phyloP scores from a whole-genome alignment of 2,113 vertebrate genomes.

The Camelus bactrianus region DNA sequence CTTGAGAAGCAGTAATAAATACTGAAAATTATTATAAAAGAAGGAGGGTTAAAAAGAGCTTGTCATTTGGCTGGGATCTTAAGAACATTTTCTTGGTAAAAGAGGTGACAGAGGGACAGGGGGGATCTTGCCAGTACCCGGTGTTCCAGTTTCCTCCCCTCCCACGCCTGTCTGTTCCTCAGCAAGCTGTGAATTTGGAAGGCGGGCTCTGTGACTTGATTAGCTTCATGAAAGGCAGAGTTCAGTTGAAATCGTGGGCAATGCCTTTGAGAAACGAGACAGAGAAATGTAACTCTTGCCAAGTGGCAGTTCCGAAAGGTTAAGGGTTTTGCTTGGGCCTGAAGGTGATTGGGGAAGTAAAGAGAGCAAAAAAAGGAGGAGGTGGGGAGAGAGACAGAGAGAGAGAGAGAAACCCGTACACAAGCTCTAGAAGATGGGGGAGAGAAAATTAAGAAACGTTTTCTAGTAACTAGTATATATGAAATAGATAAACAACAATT shows the following conservation, averaged over 20 bases:
- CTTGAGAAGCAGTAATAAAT: not conserved
- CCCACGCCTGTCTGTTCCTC: conserved; percentile 5
- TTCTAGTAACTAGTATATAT: too few relatives aligned
- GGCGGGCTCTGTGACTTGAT: conserved; percentile 41
- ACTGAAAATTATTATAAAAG: not conserved
- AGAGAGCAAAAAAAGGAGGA: not conserved
- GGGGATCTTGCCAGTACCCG: conserved; percentile 6
- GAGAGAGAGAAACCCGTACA: not conserved
- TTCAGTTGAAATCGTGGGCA: conserved; percentile 53
- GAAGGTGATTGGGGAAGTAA: not conserved
- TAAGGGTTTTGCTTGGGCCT: not conserved
- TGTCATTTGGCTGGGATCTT: conserved; percentile 37
- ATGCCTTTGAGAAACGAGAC: conserved; percentile 28
- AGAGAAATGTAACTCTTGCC: conserved; percentile 21
- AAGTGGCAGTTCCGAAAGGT: not conserved
- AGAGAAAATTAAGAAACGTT: conserved; percentile 1
- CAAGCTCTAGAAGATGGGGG: not conserved
- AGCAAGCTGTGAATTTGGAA: conserved; percentile 77
- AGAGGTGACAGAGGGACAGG: conserved; percentile 55
- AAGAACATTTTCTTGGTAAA: conserved; percentile 44
- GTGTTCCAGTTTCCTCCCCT: conserved; percentile 51
- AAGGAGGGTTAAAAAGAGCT: not conserved
- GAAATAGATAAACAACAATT: too few relatives aligned
- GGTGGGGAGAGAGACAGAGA: not conserved
- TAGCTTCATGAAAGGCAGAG: conserved; percentile 13